phyloP scores from a whole-genome alignment of 1,140 invertebrate genomes.

The Neelides sp. region DNA sequence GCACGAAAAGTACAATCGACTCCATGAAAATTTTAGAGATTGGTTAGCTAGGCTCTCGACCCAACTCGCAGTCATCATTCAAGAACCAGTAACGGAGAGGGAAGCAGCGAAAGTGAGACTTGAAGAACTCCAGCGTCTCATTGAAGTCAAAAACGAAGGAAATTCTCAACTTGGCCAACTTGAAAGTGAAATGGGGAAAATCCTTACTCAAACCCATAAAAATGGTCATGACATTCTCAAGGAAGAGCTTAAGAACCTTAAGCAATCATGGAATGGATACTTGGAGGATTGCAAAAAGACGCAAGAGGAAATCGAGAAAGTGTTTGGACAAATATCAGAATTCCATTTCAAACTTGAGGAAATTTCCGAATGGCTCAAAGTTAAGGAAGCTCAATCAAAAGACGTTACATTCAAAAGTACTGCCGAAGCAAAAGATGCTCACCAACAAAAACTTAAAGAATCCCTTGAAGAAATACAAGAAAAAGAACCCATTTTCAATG shows the following conservation, averaged over 20 bases:
- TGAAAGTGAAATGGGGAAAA: constrained; percentile 53
- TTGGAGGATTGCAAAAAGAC: constrained; percentile 53
- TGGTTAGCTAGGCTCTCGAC: constrained; percentile 56
- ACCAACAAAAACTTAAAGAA: constrained; percentile 63
- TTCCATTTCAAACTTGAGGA: constrained; percentile 62
- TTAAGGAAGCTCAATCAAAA: constrained; percentile 68
- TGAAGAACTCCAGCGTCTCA: constrained; percentile 57
- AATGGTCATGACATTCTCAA: constrained; percentile 60
- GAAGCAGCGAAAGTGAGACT: constrained; percentile 62
- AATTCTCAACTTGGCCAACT: constrained; percentile 57
- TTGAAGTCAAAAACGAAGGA: constrained; percentile 56
- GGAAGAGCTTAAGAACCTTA: constrained; percentile 54
- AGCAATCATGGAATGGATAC: constrained; percentile 65
- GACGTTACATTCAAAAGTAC: constrained; percentile 80
- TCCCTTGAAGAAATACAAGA: constrained; percentile 58
- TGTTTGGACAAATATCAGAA: constrained; percentile 61
- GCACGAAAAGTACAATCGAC: constrained; percentile 68
- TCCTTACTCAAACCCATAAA: constrained; percentile 63
- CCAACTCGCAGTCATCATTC: constrained; percentile 50
- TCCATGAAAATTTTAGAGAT: constrained; percentile 58
- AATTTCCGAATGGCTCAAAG: constrained; percentile 68
- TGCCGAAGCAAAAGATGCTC: constrained; percentile 61
- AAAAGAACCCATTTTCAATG: constrained; percentile 57
- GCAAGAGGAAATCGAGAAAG: constrained; percentile 52
- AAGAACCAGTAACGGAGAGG: constrained; percentile 56